phyloP scores from a whole-genome alignment of 2,113 vertebrate species.

The Ptilonorhynchus violaceus region DNA sequence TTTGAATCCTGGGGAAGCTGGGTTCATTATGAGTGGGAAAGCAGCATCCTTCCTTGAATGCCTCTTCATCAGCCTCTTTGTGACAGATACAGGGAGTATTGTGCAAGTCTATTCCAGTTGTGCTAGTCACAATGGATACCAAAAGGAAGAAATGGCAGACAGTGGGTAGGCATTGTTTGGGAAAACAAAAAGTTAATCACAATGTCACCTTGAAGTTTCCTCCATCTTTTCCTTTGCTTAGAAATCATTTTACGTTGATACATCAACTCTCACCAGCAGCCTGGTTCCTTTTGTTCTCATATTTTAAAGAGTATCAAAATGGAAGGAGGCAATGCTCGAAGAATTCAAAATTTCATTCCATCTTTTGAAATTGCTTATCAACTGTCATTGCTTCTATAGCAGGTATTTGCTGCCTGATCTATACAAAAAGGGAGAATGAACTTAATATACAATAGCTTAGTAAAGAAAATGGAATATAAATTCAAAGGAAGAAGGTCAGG shows the following conservation, averaged over 20 bases:
- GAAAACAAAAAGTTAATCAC: not conserved
- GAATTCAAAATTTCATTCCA: not conserved
- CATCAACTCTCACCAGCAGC: not conserved
- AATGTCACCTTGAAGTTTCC: not conserved
- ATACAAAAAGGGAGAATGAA: not conserved
- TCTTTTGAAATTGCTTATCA: not conserved
- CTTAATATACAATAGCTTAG: not conserved
- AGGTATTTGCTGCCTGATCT: not conserved
- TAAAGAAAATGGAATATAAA: not conserved
- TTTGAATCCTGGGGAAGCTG: not conserved
- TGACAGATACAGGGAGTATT: not conserved
- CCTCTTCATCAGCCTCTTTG: not conserved
- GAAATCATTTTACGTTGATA: not conserved
- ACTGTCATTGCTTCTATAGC: not conserved
- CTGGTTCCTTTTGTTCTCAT: not conserved
- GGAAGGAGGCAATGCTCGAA: not conserved
- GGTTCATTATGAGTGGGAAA: not conserved
- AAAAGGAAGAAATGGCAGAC: not conserved
- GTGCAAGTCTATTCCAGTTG: not conserved
- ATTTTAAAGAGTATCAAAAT: not conserved
- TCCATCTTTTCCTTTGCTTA: not conserved
- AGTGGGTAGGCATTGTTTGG: not conserved
- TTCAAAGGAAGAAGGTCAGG: not conserved
- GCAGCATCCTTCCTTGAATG: not conserved
- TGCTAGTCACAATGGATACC: rapidly evolving